A percentile compares a stretch with the other conserved stretches of the same genome.
phyloP scores from a whole-genome alignment of 2,888 invertebrate genomes.

The Rotaria sp. region DNA sequence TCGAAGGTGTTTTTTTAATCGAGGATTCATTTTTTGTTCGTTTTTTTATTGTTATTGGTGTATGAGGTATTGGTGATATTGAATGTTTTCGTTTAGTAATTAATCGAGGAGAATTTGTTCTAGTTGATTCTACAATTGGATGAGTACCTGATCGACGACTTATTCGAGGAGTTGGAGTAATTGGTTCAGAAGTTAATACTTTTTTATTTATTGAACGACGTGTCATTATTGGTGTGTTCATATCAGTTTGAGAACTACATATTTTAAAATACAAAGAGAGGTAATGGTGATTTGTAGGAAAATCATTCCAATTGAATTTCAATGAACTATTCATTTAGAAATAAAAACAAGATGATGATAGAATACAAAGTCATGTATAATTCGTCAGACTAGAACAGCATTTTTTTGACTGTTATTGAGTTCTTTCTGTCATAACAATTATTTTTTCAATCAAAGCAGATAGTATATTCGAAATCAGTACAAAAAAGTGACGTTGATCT shows the following conservation, averaged over 20 bases:
- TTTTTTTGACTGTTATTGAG: too few relatives aligned
- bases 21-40: background rate
- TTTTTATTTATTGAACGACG: background rate
- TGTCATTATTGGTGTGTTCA: background rate
- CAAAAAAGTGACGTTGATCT: too few relatives aligned
- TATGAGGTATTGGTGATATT: background rate
- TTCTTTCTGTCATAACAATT: too few relatives aligned
- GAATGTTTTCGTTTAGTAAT: background rate
- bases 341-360: too few relatives aligned
- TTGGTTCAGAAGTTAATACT: background rate
- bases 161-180: background rate
- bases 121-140: background rate
- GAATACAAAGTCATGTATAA: too few relatives aligned
- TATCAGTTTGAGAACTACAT: background rate
- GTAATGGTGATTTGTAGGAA: too few relatives aligned
- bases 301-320: too few relatives aligned
- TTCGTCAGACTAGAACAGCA: too few relatives aligned
- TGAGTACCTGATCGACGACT: background rate
- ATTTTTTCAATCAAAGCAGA: too few relatives aligned
- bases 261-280: too few relatives aligned
- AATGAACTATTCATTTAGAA: too few relatives aligned
- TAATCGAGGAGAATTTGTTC: background rate
- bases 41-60: background rate
- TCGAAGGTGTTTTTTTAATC: background rate
- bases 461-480: too few relatives aligned